phyloP scores from a whole-genome alignment of 2,888 invertebrate species.

The Amaurobius ferox region DNA sequence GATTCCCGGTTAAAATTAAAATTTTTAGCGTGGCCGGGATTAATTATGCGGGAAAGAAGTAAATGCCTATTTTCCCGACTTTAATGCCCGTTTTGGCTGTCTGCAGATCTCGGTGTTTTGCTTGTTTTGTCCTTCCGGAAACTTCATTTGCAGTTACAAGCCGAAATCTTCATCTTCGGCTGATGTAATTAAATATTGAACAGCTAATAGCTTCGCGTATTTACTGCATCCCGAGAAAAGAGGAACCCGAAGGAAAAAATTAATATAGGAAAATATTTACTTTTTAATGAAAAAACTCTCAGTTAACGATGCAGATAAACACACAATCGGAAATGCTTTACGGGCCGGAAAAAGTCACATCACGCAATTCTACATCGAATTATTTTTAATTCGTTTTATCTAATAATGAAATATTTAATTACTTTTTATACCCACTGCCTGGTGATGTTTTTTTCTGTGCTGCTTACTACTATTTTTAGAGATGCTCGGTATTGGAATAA shows the following conservation, averaged over 20 bases:
- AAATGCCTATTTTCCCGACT: slow-evolving; percentile 52
- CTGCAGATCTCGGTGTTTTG: background rate
- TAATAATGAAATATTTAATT: no score
- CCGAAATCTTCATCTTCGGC: slow-evolving; percentile 4
- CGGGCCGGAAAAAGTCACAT: background rate
- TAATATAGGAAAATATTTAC: slow-evolving; percentile 12
- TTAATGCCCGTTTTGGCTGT: slow-evolving; percentile 14
- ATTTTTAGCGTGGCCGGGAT: slow-evolving; percentile 31
- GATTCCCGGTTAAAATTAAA: slow-evolving; percentile 25
- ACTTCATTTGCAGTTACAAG: slow-evolving; percentile 10
- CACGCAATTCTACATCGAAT: background rate
- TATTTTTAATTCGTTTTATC: background rate
- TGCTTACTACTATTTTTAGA: no score
- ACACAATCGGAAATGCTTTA: background rate
- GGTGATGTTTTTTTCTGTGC: no score
- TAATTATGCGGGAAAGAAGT: slow-evolving; percentile 45
- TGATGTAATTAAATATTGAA: slow-evolving; percentile 14
- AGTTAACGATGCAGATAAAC: background rate
- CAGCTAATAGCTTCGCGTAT: slow-evolving; percentile 16
- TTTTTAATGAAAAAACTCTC: slow-evolving; percentile 3
- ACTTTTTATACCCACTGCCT: no score
- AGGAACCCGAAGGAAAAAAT: background rate
- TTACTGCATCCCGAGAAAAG: background rate
- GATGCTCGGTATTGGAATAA: no score
- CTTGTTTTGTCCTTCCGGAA: slow-evolving; percentile 4